Conservation (phyloP, 2,888 invertebrate genomes). For the Charanyca ferruginea region DNA sequence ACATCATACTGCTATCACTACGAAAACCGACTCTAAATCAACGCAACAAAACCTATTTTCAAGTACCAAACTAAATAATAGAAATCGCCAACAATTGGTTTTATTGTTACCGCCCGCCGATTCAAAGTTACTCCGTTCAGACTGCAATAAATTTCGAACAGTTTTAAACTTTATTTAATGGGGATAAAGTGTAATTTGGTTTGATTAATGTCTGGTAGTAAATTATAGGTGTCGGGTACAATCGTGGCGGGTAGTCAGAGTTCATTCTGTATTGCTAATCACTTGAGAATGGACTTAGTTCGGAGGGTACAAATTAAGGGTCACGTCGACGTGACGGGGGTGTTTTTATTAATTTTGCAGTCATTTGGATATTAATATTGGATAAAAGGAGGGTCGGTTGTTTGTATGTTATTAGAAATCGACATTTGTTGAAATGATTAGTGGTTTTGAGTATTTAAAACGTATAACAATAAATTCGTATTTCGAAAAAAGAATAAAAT, state of each 20-base stretch:
- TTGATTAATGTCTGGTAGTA: conserved; percentile 73
- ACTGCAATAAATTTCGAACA: conserved; percentile 55
- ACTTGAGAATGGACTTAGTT: conserved; percentile 72
- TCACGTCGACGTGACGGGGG: conserved; percentile 70
- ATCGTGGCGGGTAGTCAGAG: conserved; percentile 76
- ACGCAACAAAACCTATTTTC: conserved; percentile 69
- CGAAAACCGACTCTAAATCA: conserved; percentile 62
- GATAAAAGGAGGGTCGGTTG: conserved; percentile 59
- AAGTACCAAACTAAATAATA: conserved; percentile 71
- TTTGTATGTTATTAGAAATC: conserved; percentile 64
- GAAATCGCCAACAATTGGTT: conserved; percentile 81
- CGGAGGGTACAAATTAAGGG: conserved; percentile 70
- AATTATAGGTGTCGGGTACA: conserved; percentile 83
- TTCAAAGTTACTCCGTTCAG: conserved; percentile 78
- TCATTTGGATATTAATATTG: conserved; percentile 67
- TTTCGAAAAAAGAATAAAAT: background rate
- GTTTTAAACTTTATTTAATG: conserved; percentile 61
- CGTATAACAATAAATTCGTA: background rate
- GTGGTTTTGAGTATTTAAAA: conserved; percentile 22
- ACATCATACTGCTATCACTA: conserved; percentile 43
- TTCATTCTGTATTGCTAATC: conserved; percentile 80
- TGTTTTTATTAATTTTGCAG: conserved; percentile 82
- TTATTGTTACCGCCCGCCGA: conserved; percentile 89
- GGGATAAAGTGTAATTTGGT: conserved; percentile 67
- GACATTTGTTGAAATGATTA: conserved; percentile 57